Conservation (phyloP, 2,888 invertebrate species). For the Dolomedes plantarius region DNA sequence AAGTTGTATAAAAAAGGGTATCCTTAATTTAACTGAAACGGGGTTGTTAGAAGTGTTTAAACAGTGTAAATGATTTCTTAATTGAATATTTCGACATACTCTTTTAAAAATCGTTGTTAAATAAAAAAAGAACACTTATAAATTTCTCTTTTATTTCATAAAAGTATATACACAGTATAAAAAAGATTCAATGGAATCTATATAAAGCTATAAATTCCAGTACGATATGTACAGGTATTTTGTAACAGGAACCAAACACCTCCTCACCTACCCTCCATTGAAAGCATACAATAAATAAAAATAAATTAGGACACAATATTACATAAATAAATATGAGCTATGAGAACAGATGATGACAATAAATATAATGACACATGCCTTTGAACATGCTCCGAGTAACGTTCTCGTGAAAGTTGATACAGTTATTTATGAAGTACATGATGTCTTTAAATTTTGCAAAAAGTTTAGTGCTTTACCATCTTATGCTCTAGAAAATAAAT, state of each 20-base stretch:
- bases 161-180: not conserved
- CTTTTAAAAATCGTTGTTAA: too few relatives aligned
- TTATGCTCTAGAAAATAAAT: not conserved
- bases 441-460: not conserved
- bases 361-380: slow-evolving; percentile 62
- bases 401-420: not conserved
- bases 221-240: slow-evolving; percentile 30
- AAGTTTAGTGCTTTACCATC: not conserved
- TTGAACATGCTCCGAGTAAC: slow-evolving; percentile 17
- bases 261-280: slow-evolving; percentile 48
- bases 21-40: too few relatives aligned
- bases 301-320: slow-evolving; percentile 40
- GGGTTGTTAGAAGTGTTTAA: too few relatives aligned
- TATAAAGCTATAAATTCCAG: slow-evolving; percentile 18
- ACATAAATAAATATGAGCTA: slow-evolving; percentile 46
- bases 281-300: slow-evolving; percentile 39
- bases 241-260: slow-evolving; percentile 48
- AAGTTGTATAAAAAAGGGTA: too few relatives aligned
- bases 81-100: too few relatives aligned
- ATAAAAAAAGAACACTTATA: too few relatives aligned
- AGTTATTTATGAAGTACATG: not conserved
- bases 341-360: slow-evolving; percentile 57
- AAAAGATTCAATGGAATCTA: not conserved
- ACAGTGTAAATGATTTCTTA: too few relatives aligned
- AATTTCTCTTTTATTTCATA: slow-evolving; percentile 23